Conservation (phyloP, 2,113 vertebrate species). For the Origma solitaria region DNA sequence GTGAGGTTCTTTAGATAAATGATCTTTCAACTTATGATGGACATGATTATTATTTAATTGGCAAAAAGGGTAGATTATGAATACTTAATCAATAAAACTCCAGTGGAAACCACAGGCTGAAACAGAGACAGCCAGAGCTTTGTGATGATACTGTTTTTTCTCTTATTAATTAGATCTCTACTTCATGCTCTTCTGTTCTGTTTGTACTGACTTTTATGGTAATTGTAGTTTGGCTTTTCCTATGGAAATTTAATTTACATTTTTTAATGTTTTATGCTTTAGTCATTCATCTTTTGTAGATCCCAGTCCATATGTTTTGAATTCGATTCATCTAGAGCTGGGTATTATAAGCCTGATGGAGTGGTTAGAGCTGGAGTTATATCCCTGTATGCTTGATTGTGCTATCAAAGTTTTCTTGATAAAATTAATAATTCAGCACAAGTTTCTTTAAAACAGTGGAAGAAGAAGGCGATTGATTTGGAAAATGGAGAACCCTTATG, state of each 20-base stretch:
- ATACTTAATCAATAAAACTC: slow-evolving; percentile 3
- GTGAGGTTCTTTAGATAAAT: neutral
- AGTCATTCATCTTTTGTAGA: neutral
- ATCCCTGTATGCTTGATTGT: neutral
- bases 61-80: neutral
- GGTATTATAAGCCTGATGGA: neutral
- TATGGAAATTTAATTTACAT: neutral
- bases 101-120: neutral
- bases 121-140: neutral
- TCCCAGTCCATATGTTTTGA: neutral
- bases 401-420: neutral
- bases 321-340: neutral
- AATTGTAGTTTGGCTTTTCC: neutral
- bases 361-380: neutral
- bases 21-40: neutral
- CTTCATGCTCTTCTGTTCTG: neutral
- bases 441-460: neutral
- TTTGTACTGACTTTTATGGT: neutral
- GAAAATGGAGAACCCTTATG: neutral
- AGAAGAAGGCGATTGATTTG: neutral
- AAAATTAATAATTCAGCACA: neutral
- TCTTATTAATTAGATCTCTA: neutral
- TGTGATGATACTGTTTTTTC: neutral
- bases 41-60: slow-evolving; percentile 4
- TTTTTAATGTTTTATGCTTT: neutral